Conservation (phyloP, 2,797 vertebrate genomes). For the Leuciscus waleckii region DNA sequence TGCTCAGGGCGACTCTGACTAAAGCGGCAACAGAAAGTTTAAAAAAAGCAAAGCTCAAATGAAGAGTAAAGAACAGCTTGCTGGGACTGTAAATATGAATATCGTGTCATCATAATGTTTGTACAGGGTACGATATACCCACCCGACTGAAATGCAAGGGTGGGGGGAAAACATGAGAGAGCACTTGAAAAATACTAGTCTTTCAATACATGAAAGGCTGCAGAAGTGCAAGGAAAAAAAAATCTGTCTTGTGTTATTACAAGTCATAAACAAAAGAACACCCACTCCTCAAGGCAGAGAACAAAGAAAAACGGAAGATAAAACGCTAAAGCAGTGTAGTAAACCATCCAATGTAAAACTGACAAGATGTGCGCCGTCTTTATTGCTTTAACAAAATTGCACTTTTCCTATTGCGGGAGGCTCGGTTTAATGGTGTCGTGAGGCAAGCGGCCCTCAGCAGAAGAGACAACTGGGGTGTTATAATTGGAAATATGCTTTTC, state of each 20-base stretch:
- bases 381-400: constrained; percentile 57
- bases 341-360: constrained; percentile 60
- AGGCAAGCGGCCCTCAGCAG: constrained; percentile 40
- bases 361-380: constrained; percentile 56
- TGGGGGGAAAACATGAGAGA: constrained; percentile 7
- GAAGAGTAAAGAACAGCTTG: constrained; percentile 32
- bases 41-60: constrained; percentile 43
- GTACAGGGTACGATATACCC: constrained; percentile 34
- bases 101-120: constrained; percentile 55
- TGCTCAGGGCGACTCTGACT: constrained; percentile 52
- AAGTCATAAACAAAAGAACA: constrained; percentile 64
- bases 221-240: constrained; percentile 42
- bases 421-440: constrained; percentile 49
- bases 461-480: constrained; percentile 47
- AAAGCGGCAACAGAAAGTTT: constrained; percentile 32
- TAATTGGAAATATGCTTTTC: constrained; percentile 57
- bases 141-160: constrained; percentile 2
- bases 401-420: constrained; percentile 36
- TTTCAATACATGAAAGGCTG: constrained; percentile 54
- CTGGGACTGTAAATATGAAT: constrained; percentile 53
- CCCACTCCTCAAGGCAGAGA: constrained; percentile 54
- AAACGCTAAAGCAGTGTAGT: constrained; percentile 52
- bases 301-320: constrained; percentile 51
- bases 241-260: constrained; percentile 55
- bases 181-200: constrained; percentile 54